phyloP scores from a whole-genome alignment of 2,797 vertebrate genomes.

The Takifugu rubripes region DNA sequence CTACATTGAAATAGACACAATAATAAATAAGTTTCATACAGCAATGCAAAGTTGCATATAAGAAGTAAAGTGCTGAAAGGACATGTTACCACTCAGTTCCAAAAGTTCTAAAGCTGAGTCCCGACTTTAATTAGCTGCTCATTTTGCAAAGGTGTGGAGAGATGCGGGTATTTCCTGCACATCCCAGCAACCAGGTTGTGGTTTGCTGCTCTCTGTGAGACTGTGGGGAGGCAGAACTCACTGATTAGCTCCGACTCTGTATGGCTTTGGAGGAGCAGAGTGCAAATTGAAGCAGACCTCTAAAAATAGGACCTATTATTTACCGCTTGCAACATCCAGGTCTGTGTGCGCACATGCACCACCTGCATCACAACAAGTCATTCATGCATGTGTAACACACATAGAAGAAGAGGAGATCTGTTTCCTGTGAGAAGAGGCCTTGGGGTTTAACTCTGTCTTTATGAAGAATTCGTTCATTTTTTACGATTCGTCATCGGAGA shows the following conservation, averaged over 20 bases:
- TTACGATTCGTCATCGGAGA: constrained; percentile 19
- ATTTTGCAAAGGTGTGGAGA: constrained; percentile 5
- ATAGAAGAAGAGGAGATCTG: constrained; percentile 23
- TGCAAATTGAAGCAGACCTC: constrained; percentile 61
- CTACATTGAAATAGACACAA: no score
- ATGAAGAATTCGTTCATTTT: constrained; percentile 39
- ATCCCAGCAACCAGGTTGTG: constrained; percentile 5
- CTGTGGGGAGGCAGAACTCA: constrained; percentile 23
- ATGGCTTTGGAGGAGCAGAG: constrained; percentile 49
- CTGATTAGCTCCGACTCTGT: constrained; percentile 53
- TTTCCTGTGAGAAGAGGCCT: constrained; percentile 37
- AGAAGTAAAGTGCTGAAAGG: no score
- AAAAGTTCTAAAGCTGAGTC: no score
- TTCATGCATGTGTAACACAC: constrained; percentile 20
- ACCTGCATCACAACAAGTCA: constrained; percentile 29
- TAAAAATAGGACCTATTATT: constrained; percentile 63
- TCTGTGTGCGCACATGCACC: constrained; percentile 40
- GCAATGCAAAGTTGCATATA: no score
- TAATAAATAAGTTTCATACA: no score
- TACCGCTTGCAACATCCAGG: constrained; percentile 45
- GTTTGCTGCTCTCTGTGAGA: constrained; percentile 10
- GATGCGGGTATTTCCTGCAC: constrained; percentile 19
- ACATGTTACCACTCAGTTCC: no score
- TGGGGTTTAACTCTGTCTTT: constrained; percentile 30
- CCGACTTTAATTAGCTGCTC: not conserved